Evolutionary conservation across 1,140 invertebrate genomes (phyloP).

Genomic region (Hylaeus anthracinus): DNA sequence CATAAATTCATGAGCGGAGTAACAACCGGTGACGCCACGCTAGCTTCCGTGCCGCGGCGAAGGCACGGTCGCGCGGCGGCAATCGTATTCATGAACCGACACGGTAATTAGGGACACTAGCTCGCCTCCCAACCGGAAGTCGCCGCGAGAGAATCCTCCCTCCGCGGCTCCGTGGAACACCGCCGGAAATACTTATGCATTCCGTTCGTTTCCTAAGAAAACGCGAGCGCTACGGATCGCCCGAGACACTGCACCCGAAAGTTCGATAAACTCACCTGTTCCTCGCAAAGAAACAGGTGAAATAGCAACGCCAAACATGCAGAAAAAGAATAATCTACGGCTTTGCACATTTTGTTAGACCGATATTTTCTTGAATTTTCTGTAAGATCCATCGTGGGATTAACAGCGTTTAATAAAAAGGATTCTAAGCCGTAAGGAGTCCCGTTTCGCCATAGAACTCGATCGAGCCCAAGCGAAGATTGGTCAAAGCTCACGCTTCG

Average conservation of each 20-base stretch:
- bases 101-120: conserved; percentile 82
- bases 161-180: conserved; percentile 69
- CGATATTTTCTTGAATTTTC: too few relatives aligned
- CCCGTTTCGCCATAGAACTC: too few relatives aligned
- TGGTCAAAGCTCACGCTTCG: background rate
- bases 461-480: too few relatives aligned
- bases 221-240: conserved; percentile 67
- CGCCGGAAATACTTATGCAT: conserved; percentile 81
- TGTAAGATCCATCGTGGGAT: too few relatives aligned
- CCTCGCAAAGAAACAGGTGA: background rate
- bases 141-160: conserved; percentile 77
- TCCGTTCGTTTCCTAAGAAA: conserved; percentile 77
- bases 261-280: conserved; percentile 56
- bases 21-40: conserved; percentile 81
- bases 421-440: background rate
- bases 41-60: conserved; percentile 77
- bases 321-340: background rate
- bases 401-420: too few relatives aligned
- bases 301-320: background rate
- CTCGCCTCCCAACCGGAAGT: conserved; percentile 80
- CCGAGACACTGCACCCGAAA: background rate
- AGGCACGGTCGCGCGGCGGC: conserved; percentile 65
- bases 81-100: conserved; percentile 82
- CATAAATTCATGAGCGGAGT: conserved; percentile 81
- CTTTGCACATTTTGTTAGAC: too few relatives aligned